These are phyloP conservation scores for Loxodonta africana DNA, from an alignment of 2,113 vertebrate species.

Conservation along the genomic window DNA sequence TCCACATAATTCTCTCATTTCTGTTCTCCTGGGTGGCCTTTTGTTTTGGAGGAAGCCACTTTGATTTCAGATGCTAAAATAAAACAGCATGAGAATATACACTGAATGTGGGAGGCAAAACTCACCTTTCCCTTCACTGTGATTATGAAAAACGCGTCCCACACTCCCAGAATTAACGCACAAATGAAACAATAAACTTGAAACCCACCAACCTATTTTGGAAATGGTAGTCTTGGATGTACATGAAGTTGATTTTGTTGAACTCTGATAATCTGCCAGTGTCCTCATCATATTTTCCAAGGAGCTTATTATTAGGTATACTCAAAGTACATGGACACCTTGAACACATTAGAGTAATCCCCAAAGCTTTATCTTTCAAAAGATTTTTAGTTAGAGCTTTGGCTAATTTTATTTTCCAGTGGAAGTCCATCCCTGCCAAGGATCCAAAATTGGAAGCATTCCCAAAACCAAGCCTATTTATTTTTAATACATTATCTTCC, in stretches of 20 bases:
- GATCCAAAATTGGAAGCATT: slow-evolving; percentile 64
- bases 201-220: slow-evolving; percentile 33
- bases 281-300: slow-evolving; percentile 72
- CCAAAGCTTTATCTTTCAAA: slow-evolving; percentile 73
- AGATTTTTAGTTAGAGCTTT: slow-evolving; percentile 18
- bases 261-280: slow-evolving; percentile 67
- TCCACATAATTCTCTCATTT: not conserved
- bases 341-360: slow-evolving; percentile 72
- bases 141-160: not conserved
- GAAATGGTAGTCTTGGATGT: slow-evolving; percentile 49
- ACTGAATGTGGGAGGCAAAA: not conserved
- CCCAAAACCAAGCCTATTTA: slow-evolving; percentile 62
- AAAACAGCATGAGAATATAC: slow-evolving; percentile 41
- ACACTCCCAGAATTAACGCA: not conserved
- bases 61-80: slow-evolving; percentile 58
- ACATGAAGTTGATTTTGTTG: slow-evolving; percentile 46
- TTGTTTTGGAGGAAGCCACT: slow-evolving; percentile 11
- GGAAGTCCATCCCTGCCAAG: slow-evolving; percentile 68
- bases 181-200: not conserved
- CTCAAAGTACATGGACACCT: slow-evolving; percentile 56
- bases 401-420: slow-evolving; percentile 79
- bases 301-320: slow-evolving; percentile 70
- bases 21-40: slow-evolving; percentile 63
- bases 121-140: not conserved
- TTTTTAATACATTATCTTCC: slow-evolving; percentile 52